These are phyloP conservation scores for Diglossa brunneiventris DNA, from an alignment of 2,113 vertebrate genomes.

Conservation along the genomic window DNA sequence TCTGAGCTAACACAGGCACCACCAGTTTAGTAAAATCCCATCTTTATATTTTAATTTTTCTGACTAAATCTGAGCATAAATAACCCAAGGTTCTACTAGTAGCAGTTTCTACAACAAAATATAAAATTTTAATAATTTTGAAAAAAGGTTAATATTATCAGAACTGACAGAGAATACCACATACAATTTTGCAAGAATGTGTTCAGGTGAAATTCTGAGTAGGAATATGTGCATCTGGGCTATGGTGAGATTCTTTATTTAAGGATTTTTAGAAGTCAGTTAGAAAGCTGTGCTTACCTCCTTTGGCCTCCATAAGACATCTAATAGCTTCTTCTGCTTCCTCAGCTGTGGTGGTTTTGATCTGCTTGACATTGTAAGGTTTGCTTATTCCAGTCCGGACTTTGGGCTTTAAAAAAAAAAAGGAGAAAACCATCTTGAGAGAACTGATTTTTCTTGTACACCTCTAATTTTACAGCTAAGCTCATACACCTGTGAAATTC, in stretches of 20 bases:
- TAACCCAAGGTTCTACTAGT: background rate
- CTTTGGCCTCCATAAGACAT: conserved; percentile 76
- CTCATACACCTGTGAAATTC: background rate
- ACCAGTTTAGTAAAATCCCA: background rate
- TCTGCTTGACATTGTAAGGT: conserved; percentile 81
- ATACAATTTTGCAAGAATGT: background rate
- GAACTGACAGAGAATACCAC: background rate
- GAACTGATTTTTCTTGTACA: background rate
- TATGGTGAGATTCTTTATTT: background rate
- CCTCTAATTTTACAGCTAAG: background rate
- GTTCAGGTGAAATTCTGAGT: background rate
- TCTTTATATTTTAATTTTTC: background rate
- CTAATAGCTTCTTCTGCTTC: conserved; percentile 81
- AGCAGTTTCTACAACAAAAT: background rate
- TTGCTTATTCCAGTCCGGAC: conserved; percentile 82
- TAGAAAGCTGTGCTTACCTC: conserved; percentile 62
- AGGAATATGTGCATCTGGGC: background rate
- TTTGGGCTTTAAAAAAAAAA: conserved; percentile 69
- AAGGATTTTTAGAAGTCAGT: background rate
- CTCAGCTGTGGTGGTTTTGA: conserved; percentile 79
- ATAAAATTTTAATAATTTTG: background rate
- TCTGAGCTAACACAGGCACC: background rate
- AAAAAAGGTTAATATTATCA: background rate
- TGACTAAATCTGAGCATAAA: background rate
- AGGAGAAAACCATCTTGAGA: background rate